Conservation (phyloP, 2,113 vertebrate genomes). For the Tympanuchus pallidicinctus region DNA sequence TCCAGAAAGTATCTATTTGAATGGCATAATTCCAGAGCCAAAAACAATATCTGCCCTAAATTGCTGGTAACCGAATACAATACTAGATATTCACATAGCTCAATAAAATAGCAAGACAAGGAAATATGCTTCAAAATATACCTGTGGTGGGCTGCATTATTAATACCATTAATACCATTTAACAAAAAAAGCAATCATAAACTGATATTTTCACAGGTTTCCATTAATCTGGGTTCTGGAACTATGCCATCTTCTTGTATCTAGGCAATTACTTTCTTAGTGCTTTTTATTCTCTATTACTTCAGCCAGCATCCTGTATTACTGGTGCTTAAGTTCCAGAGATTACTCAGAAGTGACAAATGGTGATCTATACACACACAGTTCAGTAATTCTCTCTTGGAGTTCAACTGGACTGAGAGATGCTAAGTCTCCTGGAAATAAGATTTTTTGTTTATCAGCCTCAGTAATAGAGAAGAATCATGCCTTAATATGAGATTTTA, state of each 20-base stretch:
- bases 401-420: slow-evolving; percentile 9
- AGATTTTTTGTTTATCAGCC: not conserved
- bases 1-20: not conserved
- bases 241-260: not conserved
- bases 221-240: not conserved
- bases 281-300: not conserved
- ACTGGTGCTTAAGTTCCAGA: not conserved
- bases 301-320: not conserved
- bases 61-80: not conserved
- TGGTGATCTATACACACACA: not conserved
- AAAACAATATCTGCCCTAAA: not conserved
- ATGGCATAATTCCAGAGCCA: not conserved
- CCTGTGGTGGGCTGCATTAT: not conserved
- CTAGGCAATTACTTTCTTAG: not conserved
- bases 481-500: not conserved
- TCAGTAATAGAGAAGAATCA: not conserved
- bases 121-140: not conserved
- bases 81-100: not conserved
- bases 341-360: slow-evolving; percentile 19
- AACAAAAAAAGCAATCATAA: not conserved
- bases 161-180: not conserved
- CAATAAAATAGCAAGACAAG: not conserved
- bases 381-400: not conserved
- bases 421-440: not conserved
- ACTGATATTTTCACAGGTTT: not conserved